Conservation (phyloP, 2,888 invertebrate genomes). For the Neoaliturus tenellus region DNA sequence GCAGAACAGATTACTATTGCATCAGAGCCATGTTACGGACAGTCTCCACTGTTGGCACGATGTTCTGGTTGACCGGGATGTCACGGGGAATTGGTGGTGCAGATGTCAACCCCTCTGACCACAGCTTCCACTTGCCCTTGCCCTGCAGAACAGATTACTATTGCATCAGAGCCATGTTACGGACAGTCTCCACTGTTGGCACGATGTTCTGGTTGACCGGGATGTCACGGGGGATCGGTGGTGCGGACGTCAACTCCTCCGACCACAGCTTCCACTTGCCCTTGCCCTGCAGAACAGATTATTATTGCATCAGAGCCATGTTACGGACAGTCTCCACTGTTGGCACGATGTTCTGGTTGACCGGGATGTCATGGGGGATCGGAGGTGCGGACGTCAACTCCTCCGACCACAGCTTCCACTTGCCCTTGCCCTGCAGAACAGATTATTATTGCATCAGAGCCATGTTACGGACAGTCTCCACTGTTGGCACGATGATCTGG, state of each 20-base stretch:
- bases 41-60: conserved; percentile 95
- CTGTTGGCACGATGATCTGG: conserved; percentile 95
- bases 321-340: conserved; percentile 94
- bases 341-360: conserved; percentile 96
- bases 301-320: conserved; percentile 86
- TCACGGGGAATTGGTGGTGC: conserved; percentile 90
- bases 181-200: conserved; percentile 92
- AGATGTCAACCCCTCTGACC: conserved; percentile 88
- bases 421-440: conserved; percentile 88
- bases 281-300: conserved; percentile 84
- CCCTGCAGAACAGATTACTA: no score
- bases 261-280: conserved; percentile 97
- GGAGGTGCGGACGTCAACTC: conserved; percentile 85
- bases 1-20: no score
- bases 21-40: conserved; percentile 89
- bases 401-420: conserved; percentile 95
- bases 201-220: conserved; percentile 97
- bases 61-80: conserved; percentile 95
- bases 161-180: conserved; percentile 88
- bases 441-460: conserved; percentile 88
- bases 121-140: conserved; percentile 95
- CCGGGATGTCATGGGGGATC: conserved; percentile 92
- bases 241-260: conserved; percentile 85
- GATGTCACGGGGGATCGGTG: conserved; percentile 90
- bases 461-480: conserved; percentile 91